These are phyloP conservation scores for Drosophila mercatorum DNA, from an alignment of 2,888 invertebrate species.

Conservation along the genomic window DNA sequence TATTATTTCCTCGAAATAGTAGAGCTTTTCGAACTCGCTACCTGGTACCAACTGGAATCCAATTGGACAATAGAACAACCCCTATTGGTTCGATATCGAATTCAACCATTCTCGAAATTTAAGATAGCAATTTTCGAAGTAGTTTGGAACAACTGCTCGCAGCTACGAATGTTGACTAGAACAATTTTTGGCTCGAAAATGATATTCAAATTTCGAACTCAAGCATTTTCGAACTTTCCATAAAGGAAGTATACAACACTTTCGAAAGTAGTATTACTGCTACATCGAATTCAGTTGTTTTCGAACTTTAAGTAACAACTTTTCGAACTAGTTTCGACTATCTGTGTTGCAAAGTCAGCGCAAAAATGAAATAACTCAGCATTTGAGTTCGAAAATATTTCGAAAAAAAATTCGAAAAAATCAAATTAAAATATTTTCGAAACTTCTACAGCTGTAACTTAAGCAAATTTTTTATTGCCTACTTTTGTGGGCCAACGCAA, in stretches of 20 bases:
- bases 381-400: neutral
- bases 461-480: neutral
- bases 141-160: neutral
- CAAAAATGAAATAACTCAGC: neutral
- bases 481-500: neutral
- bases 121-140: neutral
- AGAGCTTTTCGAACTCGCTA: neutral
- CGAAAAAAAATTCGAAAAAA: too few species aligned
- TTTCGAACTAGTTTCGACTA: neutral
- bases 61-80: too few species aligned
- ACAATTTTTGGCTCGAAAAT: too few species aligned
- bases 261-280: too few species aligned
- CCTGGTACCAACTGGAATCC: too few species aligned
- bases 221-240: too few species aligned
- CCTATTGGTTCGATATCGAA: neutral
- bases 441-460: neutral
- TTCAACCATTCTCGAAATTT: neutral
- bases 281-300: too few species aligned
- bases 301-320: neutral
- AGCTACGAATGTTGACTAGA: too few species aligned
- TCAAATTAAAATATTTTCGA: neutral
- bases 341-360: neutral
- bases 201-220: too few species aligned
- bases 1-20: too few species aligned
- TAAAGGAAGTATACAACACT: too few species aligned